Evolutionary conservation across 2,888 invertebrate genomes (phyloP), one percentile per base, ranked within the genome.

Genomic region (Leptopilina myrica): DNA sequence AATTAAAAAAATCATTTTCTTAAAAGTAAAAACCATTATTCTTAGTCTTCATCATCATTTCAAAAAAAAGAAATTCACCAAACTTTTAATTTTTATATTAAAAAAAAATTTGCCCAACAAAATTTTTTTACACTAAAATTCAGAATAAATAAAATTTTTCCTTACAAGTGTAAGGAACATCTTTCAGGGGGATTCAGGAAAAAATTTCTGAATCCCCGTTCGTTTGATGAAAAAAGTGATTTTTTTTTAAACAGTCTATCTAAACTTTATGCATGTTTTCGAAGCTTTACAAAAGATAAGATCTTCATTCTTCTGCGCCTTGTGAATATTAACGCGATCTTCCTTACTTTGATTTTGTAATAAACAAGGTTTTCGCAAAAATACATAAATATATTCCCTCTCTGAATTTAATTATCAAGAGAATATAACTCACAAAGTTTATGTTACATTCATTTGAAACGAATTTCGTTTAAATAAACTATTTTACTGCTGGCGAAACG

Each of bases 281-380:
- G 8, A 15, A 26, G 53, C 53, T 73, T 53, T 73, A 5, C 56
- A n/a, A 20, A 20, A 53, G 73, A 73, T 73, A 73, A 14, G 1
- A 56, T 73, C 73, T 56, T 53, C n/a, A 26, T 33, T 53, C 73
- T 53, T 73, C 56, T 26, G 33, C n/a, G 33, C n/a, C 73, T 73
- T 26, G 53, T 73, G 73, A 73, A 73, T 73, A 73, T 73, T 73
- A 73, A 73, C 73, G 73, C 53, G 56, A 49, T 73, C 26, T 73
- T 56, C 56, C 26, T 33, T 46, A 73, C 73, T 73, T 73, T 73
- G 73, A 20, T 53, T 56, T 69, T 40, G 33, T 20, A 73, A 56
- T 73, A 73, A 73, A 73, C 56, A 73, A 73, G 73, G 53, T 8
- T 56, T 56, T n/a, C 33, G 26, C 33, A 33, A 33, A 33, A 53